A percentile compares a stretch with the other conserved stretches of the same genome.
Evolutionary conservation across 2,888 invertebrate genomes (phyloP).

Genomic region (Glyphotaelius pellucidus): DNA sequence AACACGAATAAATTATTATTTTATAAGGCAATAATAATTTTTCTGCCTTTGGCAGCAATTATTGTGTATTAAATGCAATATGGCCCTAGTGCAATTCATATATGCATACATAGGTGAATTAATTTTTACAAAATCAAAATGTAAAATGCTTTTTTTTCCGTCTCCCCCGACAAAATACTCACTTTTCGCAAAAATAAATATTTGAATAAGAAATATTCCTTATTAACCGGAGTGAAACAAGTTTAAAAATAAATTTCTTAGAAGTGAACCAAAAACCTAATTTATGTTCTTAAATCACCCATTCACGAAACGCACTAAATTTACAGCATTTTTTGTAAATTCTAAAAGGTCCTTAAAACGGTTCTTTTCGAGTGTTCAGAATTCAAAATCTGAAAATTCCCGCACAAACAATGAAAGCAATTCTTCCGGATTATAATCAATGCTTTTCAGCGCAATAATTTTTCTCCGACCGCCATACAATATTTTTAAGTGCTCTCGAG

Average conservation of each 20-base stretch:
- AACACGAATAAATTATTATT: too few relatives aligned
- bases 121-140: too few relatives aligned
- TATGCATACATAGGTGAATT: too few relatives aligned
- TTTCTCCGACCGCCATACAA: background rate
- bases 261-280: background rate
- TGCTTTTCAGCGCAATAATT: conserved; percentile 40
- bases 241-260: background rate
- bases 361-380: background rate
- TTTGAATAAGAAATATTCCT: too few relatives aligned
- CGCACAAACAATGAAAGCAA: conserved; percentile 32
- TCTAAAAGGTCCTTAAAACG: conserved; percentile 11
- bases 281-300: background rate
- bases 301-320: background rate
- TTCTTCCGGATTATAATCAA: conserved; percentile 51
- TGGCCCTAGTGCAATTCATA: too few relatives aligned
- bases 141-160: too few relatives aligned
- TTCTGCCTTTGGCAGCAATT: too few relatives aligned
- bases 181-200: too few relatives aligned
- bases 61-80: too few relatives aligned
- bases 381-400: conserved; percentile 15
- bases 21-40: too few relatives aligned
- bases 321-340: background rate
- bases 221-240: too few relatives aligned
- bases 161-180: too few relatives aligned
- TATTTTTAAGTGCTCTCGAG: conserved; percentile 35